Evolutionary conservation across 2,113 vertebrate genomes (phyloP), one percentile per base, ranked within the genome.

Genomic region (Corvus hawaiiensis): DNA sequence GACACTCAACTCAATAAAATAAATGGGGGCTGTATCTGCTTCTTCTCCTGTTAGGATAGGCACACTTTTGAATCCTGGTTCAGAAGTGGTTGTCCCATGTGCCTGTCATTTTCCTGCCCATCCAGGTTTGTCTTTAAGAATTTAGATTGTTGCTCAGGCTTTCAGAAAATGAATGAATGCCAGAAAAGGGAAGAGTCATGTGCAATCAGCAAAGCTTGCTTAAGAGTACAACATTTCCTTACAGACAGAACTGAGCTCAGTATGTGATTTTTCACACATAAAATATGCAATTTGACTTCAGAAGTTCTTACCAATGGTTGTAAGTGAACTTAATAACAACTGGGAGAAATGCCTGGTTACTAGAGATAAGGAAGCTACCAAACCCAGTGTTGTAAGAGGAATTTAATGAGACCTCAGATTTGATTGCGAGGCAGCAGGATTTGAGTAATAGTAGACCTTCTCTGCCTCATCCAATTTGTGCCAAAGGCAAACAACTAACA

Each of bases 341-440:
- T 62, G 46, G 24, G 39, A 92, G 72, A 85, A 93, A 83, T 83
- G 67, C 7, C 82, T 93, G 86, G 64, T 92, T 78, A 35, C 33
- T 67, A 81, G 73, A 91, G 94, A 96, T 87, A 94, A 96, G 80
- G 24, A 93, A 84, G 33, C 44, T 89, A 74, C 84, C 55, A 92
- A 90, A 81, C 28, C 5, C 44, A 56, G 33, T 0, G 0, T 22
- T 75, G 35, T 61, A 84, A 84, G 35, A 77, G 35, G 52, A 78
- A 92, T 89, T 92, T 93, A 95, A 90, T 92, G 55, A 93, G 52
- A 55, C 16, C 35, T 89, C 21, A 23, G 59, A 63, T 59, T 87
- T 81, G 64, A 81, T 89, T 87, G 32, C 3, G 7, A 89, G 33
- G 64, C 44, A 94, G 24, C 15, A 86, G 52, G 18, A 71, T 84